Percentiles rank a stretch among this genome's conserved stretches.
These are phyloP conservation scores for Amorpha juglandis DNA, from an alignment of 2,888 invertebrate genomes.

Conservation along the genomic window DNA sequence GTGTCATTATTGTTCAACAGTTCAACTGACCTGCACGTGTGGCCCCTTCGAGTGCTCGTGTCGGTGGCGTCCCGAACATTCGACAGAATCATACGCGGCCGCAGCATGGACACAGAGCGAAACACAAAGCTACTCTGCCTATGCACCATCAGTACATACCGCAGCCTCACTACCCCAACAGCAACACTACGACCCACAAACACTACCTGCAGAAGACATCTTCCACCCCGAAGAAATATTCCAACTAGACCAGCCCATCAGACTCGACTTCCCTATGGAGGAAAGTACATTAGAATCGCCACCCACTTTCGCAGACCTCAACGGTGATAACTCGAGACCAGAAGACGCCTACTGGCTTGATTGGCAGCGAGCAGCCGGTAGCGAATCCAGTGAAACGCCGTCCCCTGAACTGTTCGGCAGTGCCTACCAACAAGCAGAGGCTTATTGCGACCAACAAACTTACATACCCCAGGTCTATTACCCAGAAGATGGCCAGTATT, in stretches of 20 bases:
- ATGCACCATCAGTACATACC: slow-evolving; percentile 57
- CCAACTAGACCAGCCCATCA: slow-evolving; percentile 89
- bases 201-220: slow-evolving; percentile 86
- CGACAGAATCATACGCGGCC: slow-evolving; percentile 64
- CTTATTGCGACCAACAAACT: slow-evolving; percentile 70
- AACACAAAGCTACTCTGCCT: slow-evolving; percentile 62
- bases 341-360: slow-evolving; percentile 86
- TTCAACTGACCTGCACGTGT: slow-evolving; percentile 86
- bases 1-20: slow-evolving; percentile 63
- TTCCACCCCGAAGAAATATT: slow-evolving; percentile 92
- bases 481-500: slow-evolving; percentile 75
- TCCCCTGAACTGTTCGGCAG: slow-evolving; percentile 82
- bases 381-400: slow-evolving; percentile 82
- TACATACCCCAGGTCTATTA: slow-evolving; percentile 70
- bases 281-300: slow-evolving; percentile 85
- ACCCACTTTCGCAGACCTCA: slow-evolving; percentile 88
- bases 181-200: slow-evolving; percentile 85
- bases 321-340: slow-evolving; percentile 87
- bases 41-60: slow-evolving; percentile 91
- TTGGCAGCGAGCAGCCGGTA: slow-evolving; percentile 77
- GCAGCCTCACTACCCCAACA: slow-evolving; percentile 64
- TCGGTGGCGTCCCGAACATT: slow-evolving; percentile 71
- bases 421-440: slow-evolving; percentile 69
- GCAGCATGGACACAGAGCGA: slow-evolving; percentile 67
- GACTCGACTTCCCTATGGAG: slow-evolving; percentile 85